Evolutionary conservation across 2,888 invertebrate genomes (phyloP).

Genomic region (Dryomyza anilis): DNA sequence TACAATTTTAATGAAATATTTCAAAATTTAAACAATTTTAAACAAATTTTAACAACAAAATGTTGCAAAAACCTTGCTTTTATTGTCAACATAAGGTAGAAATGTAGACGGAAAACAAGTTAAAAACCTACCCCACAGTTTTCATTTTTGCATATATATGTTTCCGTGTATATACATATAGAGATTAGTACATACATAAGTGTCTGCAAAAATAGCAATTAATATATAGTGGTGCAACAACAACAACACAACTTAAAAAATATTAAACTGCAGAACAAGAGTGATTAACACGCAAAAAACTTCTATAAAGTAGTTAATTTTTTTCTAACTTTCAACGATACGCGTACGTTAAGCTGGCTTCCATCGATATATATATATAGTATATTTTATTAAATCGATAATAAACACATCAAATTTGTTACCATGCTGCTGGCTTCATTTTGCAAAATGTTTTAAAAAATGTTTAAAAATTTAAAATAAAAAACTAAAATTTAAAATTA

Average conservation of each 20-base stretch:
- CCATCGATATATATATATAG: neutral
- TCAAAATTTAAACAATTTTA: neutral
- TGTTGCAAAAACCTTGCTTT: neutral
- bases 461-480: no score
- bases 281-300: no score
- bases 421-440: neutral
- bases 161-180: no score
- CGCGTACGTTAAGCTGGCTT: neutral
- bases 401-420: neutral
- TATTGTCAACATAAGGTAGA: neutral
- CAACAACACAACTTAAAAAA: conserved; percentile 24
- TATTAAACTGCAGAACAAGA: conserved; percentile 18
- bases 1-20: neutral
- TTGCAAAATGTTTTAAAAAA: neutral
- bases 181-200: neutral
- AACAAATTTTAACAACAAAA: neutral
- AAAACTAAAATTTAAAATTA: no score
- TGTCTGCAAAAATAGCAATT: neutral
- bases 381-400: conserved; percentile 20
- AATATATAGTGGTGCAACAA: conserved; percentile 14
- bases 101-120: neutral
- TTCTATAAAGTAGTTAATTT: no score
- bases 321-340: neutral
- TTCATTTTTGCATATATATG: neutral
- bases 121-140: conserved; percentile 21